Conservation (phyloP, 1,140 invertebrate genomes). For the Heliconius congener region DNA sequence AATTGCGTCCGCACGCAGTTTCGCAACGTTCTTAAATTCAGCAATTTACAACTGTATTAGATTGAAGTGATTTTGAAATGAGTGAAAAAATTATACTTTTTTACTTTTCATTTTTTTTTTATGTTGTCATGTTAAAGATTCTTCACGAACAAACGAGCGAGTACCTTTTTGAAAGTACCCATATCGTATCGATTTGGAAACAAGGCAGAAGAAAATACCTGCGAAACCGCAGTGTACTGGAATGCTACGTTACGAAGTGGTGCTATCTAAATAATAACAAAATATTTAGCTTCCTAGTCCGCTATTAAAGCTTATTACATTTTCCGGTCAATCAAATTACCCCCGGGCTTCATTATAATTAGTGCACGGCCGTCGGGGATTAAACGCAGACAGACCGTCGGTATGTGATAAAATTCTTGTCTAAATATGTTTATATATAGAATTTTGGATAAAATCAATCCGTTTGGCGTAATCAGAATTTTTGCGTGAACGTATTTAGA, state of each 20-base stretch:
- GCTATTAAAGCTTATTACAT: background rate
- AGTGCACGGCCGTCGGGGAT: background rate
- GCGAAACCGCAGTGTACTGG: too few species aligned
- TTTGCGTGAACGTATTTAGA: background rate
- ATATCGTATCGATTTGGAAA: too few species aligned
- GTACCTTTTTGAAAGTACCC: too few species aligned
- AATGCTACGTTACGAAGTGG: too few species aligned
- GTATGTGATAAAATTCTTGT: slow-evolving; percentile 1
- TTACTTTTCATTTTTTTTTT: too few species aligned
- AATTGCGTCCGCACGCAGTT: background rate
- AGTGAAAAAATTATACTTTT: too few species aligned
- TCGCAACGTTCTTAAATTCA: too few species aligned
- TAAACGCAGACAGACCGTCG: background rate
- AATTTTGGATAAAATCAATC: background rate
- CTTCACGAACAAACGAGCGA: too few species aligned
- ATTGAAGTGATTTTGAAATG: background rate
- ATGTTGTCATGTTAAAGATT: too few species aligned
- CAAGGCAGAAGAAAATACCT: too few species aligned
- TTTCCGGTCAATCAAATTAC: background rate
- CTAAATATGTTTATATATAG: background rate
- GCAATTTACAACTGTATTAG: background rate
- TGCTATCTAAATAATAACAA: background rate
- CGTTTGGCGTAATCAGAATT: background rate
- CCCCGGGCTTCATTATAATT: background rate
- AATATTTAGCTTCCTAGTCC: background rate